These are phyloP conservation scores for Musca domestica DNA, from an alignment of 1,140 invertebrate genomes.

Conservation along the genomic window DNA sequence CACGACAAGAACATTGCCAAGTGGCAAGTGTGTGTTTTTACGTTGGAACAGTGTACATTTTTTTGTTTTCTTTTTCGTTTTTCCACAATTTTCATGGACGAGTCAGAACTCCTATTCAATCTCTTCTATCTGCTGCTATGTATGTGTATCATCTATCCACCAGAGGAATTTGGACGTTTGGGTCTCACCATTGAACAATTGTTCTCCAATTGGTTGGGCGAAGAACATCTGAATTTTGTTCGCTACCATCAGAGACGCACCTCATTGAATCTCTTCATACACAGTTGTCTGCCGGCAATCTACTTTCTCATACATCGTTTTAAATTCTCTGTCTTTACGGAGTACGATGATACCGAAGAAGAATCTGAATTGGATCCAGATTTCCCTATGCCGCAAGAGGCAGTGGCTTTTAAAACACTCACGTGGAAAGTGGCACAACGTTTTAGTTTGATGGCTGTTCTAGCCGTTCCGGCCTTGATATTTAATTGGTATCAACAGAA, in stretches of 20 bases:
- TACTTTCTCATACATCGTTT: constrained; percentile 61
- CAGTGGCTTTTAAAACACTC: constrained; percentile 53
- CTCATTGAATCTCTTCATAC: constrained; percentile 64
- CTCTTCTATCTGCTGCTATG: constrained; percentile 69
- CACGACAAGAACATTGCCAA: too few species aligned
- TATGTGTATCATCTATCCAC: constrained; percentile 71
- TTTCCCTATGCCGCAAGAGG: constrained; percentile 48
- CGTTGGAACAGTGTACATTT: not conserved
- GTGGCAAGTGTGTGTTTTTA: not conserved
- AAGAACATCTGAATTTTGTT: constrained; percentile 68
- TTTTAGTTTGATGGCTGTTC: constrained; percentile 51
- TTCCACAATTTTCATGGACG: constrained; percentile 41
- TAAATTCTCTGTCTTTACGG: constrained; percentile 56
- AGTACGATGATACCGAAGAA: constrained; percentile 37
- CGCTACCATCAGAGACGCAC: constrained; percentile 71
- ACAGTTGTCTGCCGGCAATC: constrained; percentile 68
- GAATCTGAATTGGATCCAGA: constrained; percentile 51
- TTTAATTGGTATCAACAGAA: constrained; percentile 67
- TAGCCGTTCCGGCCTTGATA: constrained; percentile 54
- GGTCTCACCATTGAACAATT: constrained; percentile 71
- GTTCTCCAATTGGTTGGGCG: constrained; percentile 65
- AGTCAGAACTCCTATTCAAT: constrained; percentile 60
- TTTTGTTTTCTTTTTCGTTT: constrained; percentile 8
- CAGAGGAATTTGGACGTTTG: constrained; percentile 70
- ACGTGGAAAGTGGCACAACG: constrained; percentile 51